Conservation (phyloP, 35 echinoderm and acorn worm genomes). For the Apostichopus parvimensis region DNA sequence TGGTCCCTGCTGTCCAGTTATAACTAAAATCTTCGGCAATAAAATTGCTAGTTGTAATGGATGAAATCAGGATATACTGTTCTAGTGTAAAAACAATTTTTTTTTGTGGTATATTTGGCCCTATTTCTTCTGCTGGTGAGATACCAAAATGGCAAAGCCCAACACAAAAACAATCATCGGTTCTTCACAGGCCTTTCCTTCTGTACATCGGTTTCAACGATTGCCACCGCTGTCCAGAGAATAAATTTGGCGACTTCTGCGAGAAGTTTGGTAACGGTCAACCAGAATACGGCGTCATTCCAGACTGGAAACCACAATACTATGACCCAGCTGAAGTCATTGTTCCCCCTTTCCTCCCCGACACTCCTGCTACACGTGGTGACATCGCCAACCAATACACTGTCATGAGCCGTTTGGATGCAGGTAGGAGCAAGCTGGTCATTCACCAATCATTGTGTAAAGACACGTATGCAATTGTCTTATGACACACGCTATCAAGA, state of each 20-base stretch:
- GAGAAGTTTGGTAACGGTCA: conserved; percentile 91
- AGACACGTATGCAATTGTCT: too few relatives aligned
- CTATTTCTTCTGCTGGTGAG: too few relatives aligned
- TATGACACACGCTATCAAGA: too few relatives aligned
- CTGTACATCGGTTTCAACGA: conserved; percentile 94
- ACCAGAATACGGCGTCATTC: conserved; percentile 60
- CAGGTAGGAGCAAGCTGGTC: conserved; percentile 42
- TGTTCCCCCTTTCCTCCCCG: conserved; percentile 82
- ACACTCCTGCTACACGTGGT: conserved; percentile 74
- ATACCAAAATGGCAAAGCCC: too few relatives aligned
- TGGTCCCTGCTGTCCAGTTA: too few relatives aligned
- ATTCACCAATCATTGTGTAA: too few relatives aligned
- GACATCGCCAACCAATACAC: conserved; percentile 83
- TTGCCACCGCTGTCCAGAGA: conserved; percentile 74
- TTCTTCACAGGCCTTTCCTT: conserved; percentile 68
- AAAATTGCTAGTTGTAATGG: too few relatives aligned
- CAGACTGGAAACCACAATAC: conserved; percentile 88
- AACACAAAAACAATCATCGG: too few relatives aligned
- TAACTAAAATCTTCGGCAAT: too few relatives aligned
- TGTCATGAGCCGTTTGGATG: conserved; percentile 72
- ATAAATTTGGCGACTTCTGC: conserved; percentile 72
- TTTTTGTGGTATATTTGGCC: too few relatives aligned
- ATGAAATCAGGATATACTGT: too few relatives aligned
- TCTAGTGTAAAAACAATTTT: too few relatives aligned
- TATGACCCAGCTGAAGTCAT: conserved; percentile 84